Evolutionary conservation across 2,113 vertebrate genomes (phyloP).

Genomic region (Lathamus discolor): DNA sequence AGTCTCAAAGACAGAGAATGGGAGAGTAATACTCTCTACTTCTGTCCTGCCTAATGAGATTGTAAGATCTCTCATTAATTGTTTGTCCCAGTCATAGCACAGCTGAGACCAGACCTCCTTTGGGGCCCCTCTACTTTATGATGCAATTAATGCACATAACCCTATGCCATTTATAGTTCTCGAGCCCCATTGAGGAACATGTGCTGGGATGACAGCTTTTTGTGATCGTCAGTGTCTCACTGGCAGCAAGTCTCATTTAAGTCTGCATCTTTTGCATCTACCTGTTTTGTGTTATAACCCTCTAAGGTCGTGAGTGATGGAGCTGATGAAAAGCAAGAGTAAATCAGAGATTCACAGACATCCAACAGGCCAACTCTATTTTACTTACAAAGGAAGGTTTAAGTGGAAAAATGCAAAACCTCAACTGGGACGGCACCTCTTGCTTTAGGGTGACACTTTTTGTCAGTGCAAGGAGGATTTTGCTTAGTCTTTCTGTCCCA

Average conservation of each 20-base stretch:
- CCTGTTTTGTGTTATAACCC: neutral
- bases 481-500: neutral
- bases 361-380: neutral
- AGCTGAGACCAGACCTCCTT: slow-evolving; percentile 2
- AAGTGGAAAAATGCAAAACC: neutral
- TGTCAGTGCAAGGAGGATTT: neutral
- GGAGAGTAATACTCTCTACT: neutral
- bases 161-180: neutral
- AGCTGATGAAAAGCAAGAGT: neutral
- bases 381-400: neutral
- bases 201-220: neutral
- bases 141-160: slow-evolving; percentile 17
- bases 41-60: neutral
- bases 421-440: neutral
- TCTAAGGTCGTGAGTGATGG: neutral
- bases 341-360: neutral
- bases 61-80: slow-evolving; percentile 9
- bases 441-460: neutral
- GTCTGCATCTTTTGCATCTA: neutral
- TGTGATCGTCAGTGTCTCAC: neutral
- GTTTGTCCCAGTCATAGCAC: neutral
- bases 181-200: accelerated
- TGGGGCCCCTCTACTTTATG: neutral
- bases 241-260: neutral
- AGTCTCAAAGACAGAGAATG: neutral